Evolutionary conservation across 2,113 vertebrate species (phyloP).

Genomic region (Bubo scandiacus): DNA sequence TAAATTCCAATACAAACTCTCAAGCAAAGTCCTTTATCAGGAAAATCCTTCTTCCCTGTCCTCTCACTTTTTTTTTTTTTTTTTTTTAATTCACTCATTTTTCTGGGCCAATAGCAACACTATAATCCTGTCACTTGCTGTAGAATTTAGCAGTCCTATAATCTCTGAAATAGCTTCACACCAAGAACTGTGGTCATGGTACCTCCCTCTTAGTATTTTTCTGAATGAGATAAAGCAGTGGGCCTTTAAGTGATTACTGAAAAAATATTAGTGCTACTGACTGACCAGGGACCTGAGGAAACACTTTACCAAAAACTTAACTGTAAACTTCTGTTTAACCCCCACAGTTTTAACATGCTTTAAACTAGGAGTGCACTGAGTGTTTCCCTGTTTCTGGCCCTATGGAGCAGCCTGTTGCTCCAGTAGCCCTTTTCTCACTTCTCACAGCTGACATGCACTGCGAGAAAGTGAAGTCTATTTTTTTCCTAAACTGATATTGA

Average conservation of each 20-base stretch:
- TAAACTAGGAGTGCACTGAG: background rate
- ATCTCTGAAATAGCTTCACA: background rate
- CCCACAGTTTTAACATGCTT: background rate
- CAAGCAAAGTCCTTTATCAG: background rate
- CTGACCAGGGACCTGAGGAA: background rate
- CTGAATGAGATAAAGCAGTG: background rate
- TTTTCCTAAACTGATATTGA: conserved; percentile 10
- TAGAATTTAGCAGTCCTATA: background rate
- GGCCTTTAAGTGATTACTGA: background rate
- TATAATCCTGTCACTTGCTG: background rate
- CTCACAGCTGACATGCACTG: background rate
- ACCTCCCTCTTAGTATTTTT: background rate
- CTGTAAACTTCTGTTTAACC: background rate
- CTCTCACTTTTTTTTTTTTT: background rate
- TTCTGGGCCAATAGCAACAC: background rate
- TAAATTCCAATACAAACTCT: background rate
- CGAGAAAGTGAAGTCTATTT: background rate
- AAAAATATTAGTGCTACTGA: background rate
- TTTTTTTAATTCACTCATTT: background rate
- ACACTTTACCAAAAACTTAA: background rate
- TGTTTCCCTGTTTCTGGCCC: background rate
- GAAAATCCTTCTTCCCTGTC: background rate
- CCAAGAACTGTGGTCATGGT: background rate
- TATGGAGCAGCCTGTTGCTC: background rate
- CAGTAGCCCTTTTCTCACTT: background rate